Evolutionary conservation across 2,113 vertebrate species (phyloP).

Genomic region (Lipophrys pholis): DNA sequence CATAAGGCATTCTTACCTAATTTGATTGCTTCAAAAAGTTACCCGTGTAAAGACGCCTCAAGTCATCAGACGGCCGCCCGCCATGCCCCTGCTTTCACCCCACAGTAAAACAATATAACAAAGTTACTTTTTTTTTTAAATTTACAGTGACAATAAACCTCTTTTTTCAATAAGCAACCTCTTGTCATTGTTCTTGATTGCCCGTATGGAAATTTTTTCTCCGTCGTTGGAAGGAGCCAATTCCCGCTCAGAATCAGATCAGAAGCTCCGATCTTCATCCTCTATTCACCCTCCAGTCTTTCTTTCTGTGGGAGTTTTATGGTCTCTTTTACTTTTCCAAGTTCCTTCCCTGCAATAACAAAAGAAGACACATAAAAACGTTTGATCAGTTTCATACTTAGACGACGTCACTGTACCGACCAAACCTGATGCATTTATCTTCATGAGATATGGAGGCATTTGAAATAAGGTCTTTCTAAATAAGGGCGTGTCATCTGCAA

Average conservation of each 20-base stretch:
- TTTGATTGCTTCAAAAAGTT: conserved; percentile 59
- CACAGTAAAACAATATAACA: conserved; percentile 62
- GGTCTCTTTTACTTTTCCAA: background rate
- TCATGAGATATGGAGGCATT: too few relatives aligned
- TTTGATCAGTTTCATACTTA: too few relatives aligned
- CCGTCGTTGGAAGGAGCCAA: background rate
- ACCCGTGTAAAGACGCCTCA: conserved; percentile 51
- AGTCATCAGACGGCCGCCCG: conserved; percentile 12
- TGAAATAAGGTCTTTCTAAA: too few relatives aligned
- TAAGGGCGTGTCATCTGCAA: too few relatives aligned
- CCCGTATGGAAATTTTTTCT: conserved; percentile 28
- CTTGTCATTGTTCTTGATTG: conserved; percentile 61
- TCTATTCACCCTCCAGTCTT: conserved; percentile 23
- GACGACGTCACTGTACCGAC: too few relatives aligned
- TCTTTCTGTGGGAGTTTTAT: conserved; percentile 13
- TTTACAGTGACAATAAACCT: conserved; percentile 66
- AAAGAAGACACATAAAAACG: background rate
- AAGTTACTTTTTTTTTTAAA: conserved; percentile 55
- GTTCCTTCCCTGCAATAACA: conserved; percentile 48
- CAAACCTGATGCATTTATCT: too few relatives aligned
- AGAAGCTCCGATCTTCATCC: conserved; percentile 10
- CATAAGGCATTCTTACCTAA: background rate
- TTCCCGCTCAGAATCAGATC: conserved; percentile 33
- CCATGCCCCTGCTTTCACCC: conserved; percentile 20
- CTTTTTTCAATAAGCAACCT: conserved; percentile 46